phyloP scores from a whole-genome alignment of 2,888 invertebrate species.

The Leucania comma region DNA sequence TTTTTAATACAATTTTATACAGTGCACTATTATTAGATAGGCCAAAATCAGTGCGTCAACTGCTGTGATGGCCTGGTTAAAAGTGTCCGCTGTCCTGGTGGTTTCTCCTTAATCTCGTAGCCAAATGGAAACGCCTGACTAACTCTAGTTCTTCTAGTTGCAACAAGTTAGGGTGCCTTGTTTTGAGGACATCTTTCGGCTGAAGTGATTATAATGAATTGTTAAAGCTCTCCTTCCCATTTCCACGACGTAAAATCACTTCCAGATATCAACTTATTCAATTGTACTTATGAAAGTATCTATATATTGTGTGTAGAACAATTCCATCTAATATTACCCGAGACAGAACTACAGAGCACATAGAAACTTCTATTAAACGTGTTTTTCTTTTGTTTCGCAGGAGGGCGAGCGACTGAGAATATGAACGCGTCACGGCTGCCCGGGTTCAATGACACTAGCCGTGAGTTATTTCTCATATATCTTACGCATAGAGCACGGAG shows the following conservation, averaged over 20 bases:
- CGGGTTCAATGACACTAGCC: constrained; percentile 80
- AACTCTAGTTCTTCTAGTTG: too few species aligned
- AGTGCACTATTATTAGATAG: too few species aligned
- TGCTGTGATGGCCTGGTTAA: too few species aligned
- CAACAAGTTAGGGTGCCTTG: too few species aligned
- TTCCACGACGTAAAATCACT: neutral
- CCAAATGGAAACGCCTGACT: too few species aligned
- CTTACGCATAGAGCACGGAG: neutral
- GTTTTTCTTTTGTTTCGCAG: constrained; percentile 74
- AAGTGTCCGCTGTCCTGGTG: too few species aligned
- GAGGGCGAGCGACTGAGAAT: constrained; percentile 86
- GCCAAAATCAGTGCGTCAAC: too few species aligned
- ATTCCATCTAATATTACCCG: constrained; percentile 6
- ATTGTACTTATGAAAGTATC: neutral
- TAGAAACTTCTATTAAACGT: constrained; percentile 29
- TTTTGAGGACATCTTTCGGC: too few species aligned
- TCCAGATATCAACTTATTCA: neutral
- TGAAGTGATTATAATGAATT: neutral
- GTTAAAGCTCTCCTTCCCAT: neutral
- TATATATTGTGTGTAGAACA: neutral
- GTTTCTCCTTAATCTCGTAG: too few species aligned
- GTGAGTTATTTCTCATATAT: constrained; percentile 72
- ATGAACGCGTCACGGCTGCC: constrained; percentile 83
- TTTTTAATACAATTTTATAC: too few species aligned
- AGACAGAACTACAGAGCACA: constrained; percentile 1